Evolutionary conservation across 2,888 invertebrate species (phyloP).

Genomic region (Synergus japonicus): DNA sequence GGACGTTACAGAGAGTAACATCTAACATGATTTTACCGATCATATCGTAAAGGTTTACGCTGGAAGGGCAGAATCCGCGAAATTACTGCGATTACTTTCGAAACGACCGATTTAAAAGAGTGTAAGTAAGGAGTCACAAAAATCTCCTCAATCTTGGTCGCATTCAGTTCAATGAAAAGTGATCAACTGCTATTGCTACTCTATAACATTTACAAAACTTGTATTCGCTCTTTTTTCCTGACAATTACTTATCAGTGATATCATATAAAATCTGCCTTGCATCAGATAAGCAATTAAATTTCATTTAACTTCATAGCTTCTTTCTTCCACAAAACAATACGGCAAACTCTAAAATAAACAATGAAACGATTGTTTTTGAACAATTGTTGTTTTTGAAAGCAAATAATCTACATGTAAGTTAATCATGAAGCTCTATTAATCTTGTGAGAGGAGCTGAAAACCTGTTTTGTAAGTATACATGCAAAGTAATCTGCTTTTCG

Average conservation of each 20-base stretch:
- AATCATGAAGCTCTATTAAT: neutral
- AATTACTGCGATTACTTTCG: conserved; percentile 30
- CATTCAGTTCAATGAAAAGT: neutral
- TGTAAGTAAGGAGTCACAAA: neutral
- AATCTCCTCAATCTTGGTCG: conserved; percentile 6
- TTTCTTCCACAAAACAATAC: too few species aligned
- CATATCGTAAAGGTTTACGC: conserved; percentile 23
- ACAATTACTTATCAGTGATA: too few species aligned
- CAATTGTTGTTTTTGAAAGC: too few species aligned
- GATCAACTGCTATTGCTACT: conserved; percentile 15
- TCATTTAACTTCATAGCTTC: too few species aligned
- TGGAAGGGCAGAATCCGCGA: neutral
- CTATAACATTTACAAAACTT: too few species aligned
- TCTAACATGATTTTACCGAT: neutral
- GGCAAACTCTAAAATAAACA: too few species aligned
- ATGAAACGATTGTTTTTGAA: too few species aligned
- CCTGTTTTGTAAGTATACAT: conserved; percentile 7
- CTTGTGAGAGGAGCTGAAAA: neutral
- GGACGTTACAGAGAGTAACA: neutral
- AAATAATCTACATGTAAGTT: neutral
- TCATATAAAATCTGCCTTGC: too few species aligned
- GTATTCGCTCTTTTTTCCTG: too few species aligned
- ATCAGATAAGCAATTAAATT: neutral
- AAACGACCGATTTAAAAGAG: conserved; percentile 11
- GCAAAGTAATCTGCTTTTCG: conserved; percentile 22